A percentile compares a stretch with the other conserved stretches of the same genome.
Conservation (phyloP, 2,797 vertebrate genomes). For the Hafferia zeledoni region DNA sequence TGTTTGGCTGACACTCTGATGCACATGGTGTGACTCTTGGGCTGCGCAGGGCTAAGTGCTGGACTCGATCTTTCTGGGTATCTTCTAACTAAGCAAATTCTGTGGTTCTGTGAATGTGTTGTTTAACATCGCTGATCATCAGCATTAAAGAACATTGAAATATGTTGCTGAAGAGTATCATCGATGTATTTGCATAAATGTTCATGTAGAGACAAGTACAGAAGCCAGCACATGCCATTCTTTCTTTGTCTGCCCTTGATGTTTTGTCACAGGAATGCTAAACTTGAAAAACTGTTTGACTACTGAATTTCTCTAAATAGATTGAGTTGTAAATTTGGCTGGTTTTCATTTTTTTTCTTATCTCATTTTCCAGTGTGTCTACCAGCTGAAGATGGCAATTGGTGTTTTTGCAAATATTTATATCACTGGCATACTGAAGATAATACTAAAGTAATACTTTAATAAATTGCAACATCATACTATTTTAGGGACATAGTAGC, state of each 20-base stretch:
- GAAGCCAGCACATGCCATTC: not conserved
- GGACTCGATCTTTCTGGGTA: not conserved
- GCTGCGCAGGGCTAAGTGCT: not conserved
- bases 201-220: not conserved
- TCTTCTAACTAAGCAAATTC: not conserved
- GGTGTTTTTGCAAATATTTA: not conserved
- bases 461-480: not conserved
- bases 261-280: not conserved
- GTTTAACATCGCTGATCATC: not conserved
- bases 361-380: not conserved
- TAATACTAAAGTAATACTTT: not conserved
- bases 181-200: not conserved
- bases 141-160: not conserved
- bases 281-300: not conserved
- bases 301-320: not conserved
- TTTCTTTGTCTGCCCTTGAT: not conserved
- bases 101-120: not conserved
- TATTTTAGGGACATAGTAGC: not conserved
- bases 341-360: accelerated
- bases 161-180: not conserved
- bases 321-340: not conserved
- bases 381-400: not conserved
- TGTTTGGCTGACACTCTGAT: not conserved
- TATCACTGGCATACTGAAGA: not conserved
- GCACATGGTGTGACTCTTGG: not conserved